These are phyloP conservation scores for Ceramica pisi DNA, from an alignment of 2,888 invertebrate genomes.

Conservation along the genomic window DNA sequence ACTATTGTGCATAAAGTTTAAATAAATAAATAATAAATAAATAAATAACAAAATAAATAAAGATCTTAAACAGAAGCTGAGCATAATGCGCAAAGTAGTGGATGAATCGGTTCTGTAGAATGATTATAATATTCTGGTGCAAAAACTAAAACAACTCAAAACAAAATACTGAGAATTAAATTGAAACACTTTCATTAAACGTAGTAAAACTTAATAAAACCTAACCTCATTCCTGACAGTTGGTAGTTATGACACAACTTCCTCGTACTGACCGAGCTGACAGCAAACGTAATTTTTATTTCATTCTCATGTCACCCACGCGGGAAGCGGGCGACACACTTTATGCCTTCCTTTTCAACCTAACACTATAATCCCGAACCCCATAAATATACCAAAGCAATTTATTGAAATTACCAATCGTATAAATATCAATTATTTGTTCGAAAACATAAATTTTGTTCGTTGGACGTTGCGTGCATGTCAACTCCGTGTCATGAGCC, in stretches of 20 bases:
- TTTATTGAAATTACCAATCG: constrained; percentile 60
- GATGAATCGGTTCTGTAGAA: no score
- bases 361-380: constrained; percentile 46
- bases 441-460: constrained; percentile 62
- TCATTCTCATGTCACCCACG: constrained; percentile 41
- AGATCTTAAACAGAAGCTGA: no score
- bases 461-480: constrained; percentile 67
- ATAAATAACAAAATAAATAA: no score
- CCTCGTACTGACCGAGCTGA: constrained; percentile 33
- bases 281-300: constrained; percentile 55
- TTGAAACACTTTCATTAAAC: not conserved
- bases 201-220: constrained; percentile 1
- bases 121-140: not conserved
- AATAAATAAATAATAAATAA: no score
- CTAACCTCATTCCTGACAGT: constrained; percentile 29
- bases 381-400: constrained; percentile 49
- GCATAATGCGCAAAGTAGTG: no score
- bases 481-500: constrained; percentile 58
- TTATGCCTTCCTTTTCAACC: constrained; percentile 62
- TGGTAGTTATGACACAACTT: constrained; percentile 19
- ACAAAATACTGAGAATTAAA: not conserved
- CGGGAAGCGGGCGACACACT: constrained; percentile 46
- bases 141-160: not conserved
- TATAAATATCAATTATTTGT: constrained; percentile 65
- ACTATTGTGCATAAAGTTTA: no score